Evolutionary conservation across 2,113 vertebrate species (phyloP).

Genomic region (Etia nguti): DNA sequence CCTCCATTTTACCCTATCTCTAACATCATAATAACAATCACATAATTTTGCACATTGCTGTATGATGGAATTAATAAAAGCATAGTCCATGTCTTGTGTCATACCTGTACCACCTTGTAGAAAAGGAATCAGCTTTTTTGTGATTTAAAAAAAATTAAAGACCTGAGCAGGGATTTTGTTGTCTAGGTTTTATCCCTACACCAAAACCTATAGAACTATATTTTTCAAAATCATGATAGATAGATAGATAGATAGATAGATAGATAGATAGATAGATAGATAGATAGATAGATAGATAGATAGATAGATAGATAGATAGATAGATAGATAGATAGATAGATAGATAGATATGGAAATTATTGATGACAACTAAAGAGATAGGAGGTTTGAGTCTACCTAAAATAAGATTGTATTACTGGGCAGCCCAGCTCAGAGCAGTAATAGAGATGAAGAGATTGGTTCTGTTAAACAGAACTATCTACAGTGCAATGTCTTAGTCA

Average conservation of each 20-base stretch:
- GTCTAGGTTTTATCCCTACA: not conserved
- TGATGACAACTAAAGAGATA: not conserved
- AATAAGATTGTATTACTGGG: not conserved
- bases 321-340: not conserved
- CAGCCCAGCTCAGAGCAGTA: not conserved
- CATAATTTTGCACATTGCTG: not conserved
- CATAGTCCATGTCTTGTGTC: not conserved
- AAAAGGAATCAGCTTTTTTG: not conserved
- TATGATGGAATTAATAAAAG: constrained; percentile 12
- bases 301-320: not conserved
- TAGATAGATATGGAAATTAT: not conserved
- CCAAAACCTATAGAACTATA: too few species aligned
- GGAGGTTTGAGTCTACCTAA: not conserved
- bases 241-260: not conserved
- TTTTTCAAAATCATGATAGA: not conserved
- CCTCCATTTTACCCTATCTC: not conserved
- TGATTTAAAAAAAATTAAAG: not conserved
- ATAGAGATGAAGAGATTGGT: not conserved
- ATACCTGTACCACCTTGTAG: not conserved
- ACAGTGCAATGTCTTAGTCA: not conserved
- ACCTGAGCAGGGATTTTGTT: not conserved
- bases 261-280: not conserved
- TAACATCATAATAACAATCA: not conserved
- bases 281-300: not conserved
- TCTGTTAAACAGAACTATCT: not conserved